Conservation (phyloP, 30 jellyfish, hydroid and myxozoan genomes). For the Aurelia sp. region DNA sequence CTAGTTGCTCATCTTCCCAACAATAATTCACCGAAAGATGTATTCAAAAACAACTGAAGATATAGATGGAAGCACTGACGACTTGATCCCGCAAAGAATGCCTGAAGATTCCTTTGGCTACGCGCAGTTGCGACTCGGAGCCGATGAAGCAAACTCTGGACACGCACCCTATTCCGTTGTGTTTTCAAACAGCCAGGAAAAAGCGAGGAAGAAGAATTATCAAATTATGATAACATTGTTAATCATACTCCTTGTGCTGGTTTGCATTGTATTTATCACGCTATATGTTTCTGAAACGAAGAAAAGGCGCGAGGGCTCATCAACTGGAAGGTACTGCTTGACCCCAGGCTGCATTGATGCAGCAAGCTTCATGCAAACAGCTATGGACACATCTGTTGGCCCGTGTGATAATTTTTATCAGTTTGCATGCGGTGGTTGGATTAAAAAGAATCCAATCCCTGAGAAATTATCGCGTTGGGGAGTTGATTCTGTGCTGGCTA, state of each 20-base stretch:
- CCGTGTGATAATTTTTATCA: slow-evolving; percentile 85
- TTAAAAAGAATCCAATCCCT: slow-evolving; percentile 82
- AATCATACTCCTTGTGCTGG: not conserved
- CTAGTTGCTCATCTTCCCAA: not conserved
- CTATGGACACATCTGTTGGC: slow-evolving; percentile 64
- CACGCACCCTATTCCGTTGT: slow-evolving; percentile 59
- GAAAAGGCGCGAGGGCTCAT: too few relatives aligned
- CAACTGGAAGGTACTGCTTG: slow-evolving; percentile 23
- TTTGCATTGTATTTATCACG: slow-evolving; percentile 35
- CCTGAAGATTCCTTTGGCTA: slow-evolving; percentile 59
- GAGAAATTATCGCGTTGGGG: slow-evolving; percentile 80
- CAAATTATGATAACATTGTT: slow-evolving; percentile 20
- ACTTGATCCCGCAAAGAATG: slow-evolving; percentile 58
- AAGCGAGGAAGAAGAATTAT: slow-evolving; percentile 21
- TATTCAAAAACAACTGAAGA: slow-evolving; percentile 62
- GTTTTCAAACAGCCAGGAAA: slow-evolving; percentile 26
- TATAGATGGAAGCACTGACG: slow-evolving; percentile 74
- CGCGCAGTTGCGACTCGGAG: slow-evolving; percentile 66
- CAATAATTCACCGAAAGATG: not conserved
- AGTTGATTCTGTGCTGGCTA: slow-evolving; percentile 67
- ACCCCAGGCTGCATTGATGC: slow-evolving; percentile 88
- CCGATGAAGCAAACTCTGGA: slow-evolving; percentile 41
- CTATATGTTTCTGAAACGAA: slow-evolving; percentile 15
- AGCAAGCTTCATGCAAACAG: slow-evolving; percentile 78
- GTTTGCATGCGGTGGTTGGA: slow-evolving; percentile 94